Evolutionary conservation across 2,888 invertebrate genomes (phyloP), one percentile per base, ranked within the genome.

Genomic region (Melanophora roralis): DNA sequence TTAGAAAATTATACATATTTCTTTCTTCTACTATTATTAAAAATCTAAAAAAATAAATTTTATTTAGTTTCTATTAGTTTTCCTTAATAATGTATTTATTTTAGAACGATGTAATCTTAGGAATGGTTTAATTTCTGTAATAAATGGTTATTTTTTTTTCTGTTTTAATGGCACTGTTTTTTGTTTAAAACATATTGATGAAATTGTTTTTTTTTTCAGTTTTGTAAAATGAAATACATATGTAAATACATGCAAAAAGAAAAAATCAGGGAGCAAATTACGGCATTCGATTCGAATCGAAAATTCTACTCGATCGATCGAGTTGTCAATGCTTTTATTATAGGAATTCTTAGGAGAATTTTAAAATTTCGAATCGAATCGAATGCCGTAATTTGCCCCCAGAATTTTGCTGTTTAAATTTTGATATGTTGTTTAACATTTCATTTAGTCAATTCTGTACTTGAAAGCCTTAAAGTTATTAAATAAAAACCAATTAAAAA

Each of bases 31-130:
- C 81, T 78, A 72, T 77, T 81, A 59, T 86, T 86, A 88, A 88
- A 87, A 85, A 85, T 84, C 86, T 88, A 88, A 84, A 88, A 88
- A 88, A 88, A 88, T 88, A 88, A 88, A 87, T 84, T 60, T 38
- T 75, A 27, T 27, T 74, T 64, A 62, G 43, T 78, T 83, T 72
- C 49, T 78, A 65, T 81, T 78, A 78, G 51, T 23, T 77, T 67
- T 75, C 47, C 51, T 68, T 79, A 45, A 40, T 75, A 62, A 75
- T 71, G 27, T 79, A 45, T 68, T 81, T 82, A 27, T 81, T 53
- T 76, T 69, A 69, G 76, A 69, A 62, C 69, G 47, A 62, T 78
- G 73, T 43, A 59, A 51, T 60, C 74, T 62, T 76, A 76, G 76
- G 76, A 69, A 62, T 76, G 47, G 68, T 78, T 76, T 43, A 59